These are phyloP conservation scores for Meloidogyne chitwoodi DNA, from an alignment of 1,140 invertebrate genomes.

Conservation along the genomic window DNA sequence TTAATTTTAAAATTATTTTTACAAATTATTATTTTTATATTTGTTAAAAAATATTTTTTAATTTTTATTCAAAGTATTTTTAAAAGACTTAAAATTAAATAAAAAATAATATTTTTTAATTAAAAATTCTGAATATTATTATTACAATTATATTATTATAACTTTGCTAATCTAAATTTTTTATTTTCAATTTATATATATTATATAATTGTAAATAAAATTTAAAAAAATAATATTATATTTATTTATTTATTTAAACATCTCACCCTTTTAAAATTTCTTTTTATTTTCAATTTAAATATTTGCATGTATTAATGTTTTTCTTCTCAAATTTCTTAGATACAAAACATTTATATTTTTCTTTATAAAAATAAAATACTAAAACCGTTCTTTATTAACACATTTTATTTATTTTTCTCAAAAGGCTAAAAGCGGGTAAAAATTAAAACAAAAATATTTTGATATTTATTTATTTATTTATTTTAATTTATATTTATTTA, in stretches of 20 bases:
- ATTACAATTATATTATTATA: too few relatives aligned
- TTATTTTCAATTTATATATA: too few relatives aligned
- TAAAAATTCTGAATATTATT: too few relatives aligned
- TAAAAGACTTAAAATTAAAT: too few relatives aligned
- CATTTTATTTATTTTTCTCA: neutral
- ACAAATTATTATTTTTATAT: too few relatives aligned
- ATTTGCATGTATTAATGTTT: neutral
- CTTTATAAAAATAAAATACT: neutral
- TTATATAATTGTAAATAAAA: too few relatives aligned
- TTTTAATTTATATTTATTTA: neutral
- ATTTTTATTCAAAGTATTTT: too few relatives aligned
- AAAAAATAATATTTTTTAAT: too few relatives aligned
- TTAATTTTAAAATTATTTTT: too few relatives aligned
- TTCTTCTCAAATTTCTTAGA: neutral
- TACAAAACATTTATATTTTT: neutral
- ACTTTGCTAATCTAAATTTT: too few relatives aligned
- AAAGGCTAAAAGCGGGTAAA: neutral
- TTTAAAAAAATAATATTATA: too few relatives aligned
- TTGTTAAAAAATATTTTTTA: too few relatives aligned
- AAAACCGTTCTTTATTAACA: neutral
- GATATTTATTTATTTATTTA: neutral
- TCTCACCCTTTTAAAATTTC: neutral
- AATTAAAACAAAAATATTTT: neutral
- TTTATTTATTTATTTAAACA: neutral
- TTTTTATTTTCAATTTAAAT: neutral